Percentiles rank a stretch among this genome's conserved stretches.
These are phyloP conservation scores for Passer domesticus DNA, from an alignment of 2,113 vertebrate genomes.

Conservation along the genomic window DNA sequence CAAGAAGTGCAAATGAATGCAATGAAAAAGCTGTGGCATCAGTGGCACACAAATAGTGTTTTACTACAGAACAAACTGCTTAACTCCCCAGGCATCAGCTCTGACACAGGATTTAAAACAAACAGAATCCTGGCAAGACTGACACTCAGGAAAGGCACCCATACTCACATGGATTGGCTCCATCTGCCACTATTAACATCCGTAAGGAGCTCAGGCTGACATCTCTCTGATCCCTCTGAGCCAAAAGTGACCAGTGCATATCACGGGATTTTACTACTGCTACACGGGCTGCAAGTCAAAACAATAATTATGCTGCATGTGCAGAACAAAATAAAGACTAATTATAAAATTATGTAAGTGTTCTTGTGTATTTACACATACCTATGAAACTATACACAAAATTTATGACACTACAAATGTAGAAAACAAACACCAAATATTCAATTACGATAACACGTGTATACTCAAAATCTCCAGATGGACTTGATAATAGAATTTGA, in stretches of 20 bases:
- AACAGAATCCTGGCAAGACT: neutral
- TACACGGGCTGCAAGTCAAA: slow-evolving; percentile 77
- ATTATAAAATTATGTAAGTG: neutral
- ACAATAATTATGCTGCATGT: neutral
- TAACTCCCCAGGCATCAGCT: neutral
- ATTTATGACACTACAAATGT: neutral
- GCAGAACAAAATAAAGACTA: neutral
- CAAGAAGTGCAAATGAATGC: neutral
- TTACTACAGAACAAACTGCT: neutral
- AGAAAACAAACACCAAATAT: neutral
- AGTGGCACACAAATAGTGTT: neutral
- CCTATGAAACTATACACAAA: neutral
- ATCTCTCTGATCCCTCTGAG: slow-evolving; percentile 92
- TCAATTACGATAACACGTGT: accelerated
- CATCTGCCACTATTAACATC: slow-evolving; percentile 93
- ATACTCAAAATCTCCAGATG: neutral
- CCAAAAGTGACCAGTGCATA: slow-evolving; percentile 98
- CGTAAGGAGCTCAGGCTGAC: slow-evolving; percentile 90
- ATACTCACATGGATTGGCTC: slow-evolving; percentile 95
- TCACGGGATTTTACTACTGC: slow-evolving; percentile 94
- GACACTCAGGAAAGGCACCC: neutral
- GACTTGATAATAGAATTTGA: neutral
- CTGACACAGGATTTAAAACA: neutral
- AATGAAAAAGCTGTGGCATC: neutral
- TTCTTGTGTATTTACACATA: neutral